Percentiles rank a stretch among this genome's conserved stretches.
Evolutionary conservation across 2,888 invertebrate genomes (phyloP).

Genomic region (Enoplolaimus lenunculus): DNA sequence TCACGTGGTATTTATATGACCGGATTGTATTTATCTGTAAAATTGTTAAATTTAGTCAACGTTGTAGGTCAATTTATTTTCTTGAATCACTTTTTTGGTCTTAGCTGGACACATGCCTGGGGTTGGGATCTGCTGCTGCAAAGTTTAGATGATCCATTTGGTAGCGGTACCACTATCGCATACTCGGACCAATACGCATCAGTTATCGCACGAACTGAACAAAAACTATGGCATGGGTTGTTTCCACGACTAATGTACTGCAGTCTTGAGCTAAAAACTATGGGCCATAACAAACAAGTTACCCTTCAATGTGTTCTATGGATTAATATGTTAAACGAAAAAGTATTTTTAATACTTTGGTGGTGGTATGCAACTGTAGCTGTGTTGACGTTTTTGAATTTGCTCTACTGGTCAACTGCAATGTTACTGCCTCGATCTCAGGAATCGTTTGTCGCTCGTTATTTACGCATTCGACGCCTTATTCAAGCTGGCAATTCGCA

Average conservation of each 20-base stretch:
- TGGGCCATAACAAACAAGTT: slow-evolving; percentile 6
- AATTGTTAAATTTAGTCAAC: slow-evolving; percentile 7
- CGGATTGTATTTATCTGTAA: slow-evolving; percentile 1
- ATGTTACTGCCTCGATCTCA: slow-evolving; percentile 6
- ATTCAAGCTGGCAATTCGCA: neutral
- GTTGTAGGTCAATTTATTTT: slow-evolving; percentile 11
- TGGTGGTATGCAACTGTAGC: slow-evolving; percentile 26
- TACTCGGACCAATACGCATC: neutral
- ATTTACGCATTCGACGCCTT: slow-evolving; percentile 4
- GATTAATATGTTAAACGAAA: slow-evolving; percentile 31
- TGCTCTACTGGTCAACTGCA: slow-evolving; percentile 27
- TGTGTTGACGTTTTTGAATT: slow-evolving; percentile 22
- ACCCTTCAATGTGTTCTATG: slow-evolving; percentile 29
- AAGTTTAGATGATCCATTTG: slow-evolving; percentile 5
- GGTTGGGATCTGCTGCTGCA: slow-evolving; percentile 5
- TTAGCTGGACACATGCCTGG: slow-evolving; percentile 12
- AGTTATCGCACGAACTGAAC: neutral
- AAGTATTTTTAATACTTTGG: slow-evolving; percentile 28
- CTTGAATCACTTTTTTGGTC: slow-evolving; percentile 12
- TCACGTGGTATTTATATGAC: slow-evolving; percentile 9
- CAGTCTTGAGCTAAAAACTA: slow-evolving; percentile 1
- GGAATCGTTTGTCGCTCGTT: slow-evolving; percentile 17
- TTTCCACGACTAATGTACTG: slow-evolving; percentile 9
- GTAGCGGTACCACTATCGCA: neutral
- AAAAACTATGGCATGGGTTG: slow-evolving; percentile 5